Evolutionary conservation across 2,888 invertebrate species (phyloP).

Genomic region (Lepidonotus clava): DNA sequence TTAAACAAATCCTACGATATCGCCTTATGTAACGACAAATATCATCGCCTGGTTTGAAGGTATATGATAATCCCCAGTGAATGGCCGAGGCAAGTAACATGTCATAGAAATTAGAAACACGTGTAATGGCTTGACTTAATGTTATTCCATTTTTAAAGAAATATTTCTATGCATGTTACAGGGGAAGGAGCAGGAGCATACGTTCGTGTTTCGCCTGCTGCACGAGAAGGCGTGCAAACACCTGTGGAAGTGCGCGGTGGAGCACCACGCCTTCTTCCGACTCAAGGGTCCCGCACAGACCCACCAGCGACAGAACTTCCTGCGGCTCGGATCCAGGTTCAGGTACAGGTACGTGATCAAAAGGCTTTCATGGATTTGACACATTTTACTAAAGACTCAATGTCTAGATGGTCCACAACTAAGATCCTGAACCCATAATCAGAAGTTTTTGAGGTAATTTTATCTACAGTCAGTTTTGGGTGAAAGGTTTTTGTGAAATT

Average conservation of each 20-base stretch:
- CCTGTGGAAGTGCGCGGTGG: constrained; percentile 99
- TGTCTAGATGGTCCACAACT: too few species aligned
- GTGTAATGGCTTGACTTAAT: too few species aligned
- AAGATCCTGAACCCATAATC: too few species aligned
- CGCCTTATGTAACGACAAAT: too few species aligned
- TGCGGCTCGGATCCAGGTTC: constrained; percentile 98
- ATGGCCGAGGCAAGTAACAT: too few species aligned
- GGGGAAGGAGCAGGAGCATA: constrained; percentile 97
- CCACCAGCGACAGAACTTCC: constrained; percentile 90
- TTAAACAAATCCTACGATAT: too few species aligned
- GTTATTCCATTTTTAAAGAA: too few species aligned
- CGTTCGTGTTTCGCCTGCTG: constrained; percentile 96
- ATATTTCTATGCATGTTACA: constrained; percentile 68
- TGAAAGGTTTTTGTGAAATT: background rate
- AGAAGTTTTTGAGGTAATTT: too few species aligned
- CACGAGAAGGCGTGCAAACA: constrained; percentile 99
- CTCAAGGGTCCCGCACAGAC: constrained; percentile 82
- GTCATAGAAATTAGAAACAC: too few species aligned
- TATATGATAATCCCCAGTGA: too few species aligned
- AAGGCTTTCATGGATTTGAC: background rate
- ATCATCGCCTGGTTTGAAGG: too few species aligned
- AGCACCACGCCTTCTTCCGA: constrained; percentile 99
- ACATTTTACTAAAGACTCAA: background rate
- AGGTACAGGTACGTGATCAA: constrained; percentile 86
- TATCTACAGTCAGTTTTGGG: too few species aligned